These are phyloP conservation scores for Drosophila nr. medialis DNA, from an alignment of 2,888 invertebrate species.

Conservation along the genomic window DNA sequence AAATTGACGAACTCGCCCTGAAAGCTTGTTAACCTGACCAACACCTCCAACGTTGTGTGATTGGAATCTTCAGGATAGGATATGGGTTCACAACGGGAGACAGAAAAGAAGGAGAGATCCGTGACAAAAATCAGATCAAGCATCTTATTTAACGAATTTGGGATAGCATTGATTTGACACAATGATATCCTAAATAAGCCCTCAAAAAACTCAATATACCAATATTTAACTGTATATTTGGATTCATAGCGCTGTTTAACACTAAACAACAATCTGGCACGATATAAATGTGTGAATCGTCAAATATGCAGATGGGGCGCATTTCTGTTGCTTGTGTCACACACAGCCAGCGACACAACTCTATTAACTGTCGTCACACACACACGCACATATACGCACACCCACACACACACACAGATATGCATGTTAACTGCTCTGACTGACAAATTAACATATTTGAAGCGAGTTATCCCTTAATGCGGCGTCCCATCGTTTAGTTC, in stretches of 20 bases:
- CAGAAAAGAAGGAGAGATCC: too few species aligned
- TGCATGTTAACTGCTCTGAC: slow-evolving; percentile 39
- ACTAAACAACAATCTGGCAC: slow-evolving; percentile 31
- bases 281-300: slow-evolving; percentile 18
- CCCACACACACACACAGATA: not conserved
- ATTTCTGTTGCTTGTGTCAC: slow-evolving; percentile 25
- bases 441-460: slow-evolving; percentile 72
- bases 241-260: not conserved
- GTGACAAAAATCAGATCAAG: too few species aligned
- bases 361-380: slow-evolving; percentile 30
- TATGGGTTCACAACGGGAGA: too few species aligned
- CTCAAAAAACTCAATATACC: not conserved
- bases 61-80: too few species aligned
- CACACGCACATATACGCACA: slow-evolving; percentile 2
- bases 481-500: slow-evolving; percentile 45
- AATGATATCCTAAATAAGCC: too few species aligned
- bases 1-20: too few species aligned
- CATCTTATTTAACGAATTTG: too few species aligned
- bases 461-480: slow-evolving; percentile 71
- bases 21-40: too few species aligned
- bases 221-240: not conserved
- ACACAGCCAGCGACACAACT: slow-evolving; percentile 13
- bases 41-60: too few species aligned
- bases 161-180: too few species aligned
- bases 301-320: slow-evolving; percentile 44